These are phyloP conservation scores for Drosophila multiciliata DNA, from an alignment of 2,888 invertebrate genomes.

Conservation along the genomic window DNA sequence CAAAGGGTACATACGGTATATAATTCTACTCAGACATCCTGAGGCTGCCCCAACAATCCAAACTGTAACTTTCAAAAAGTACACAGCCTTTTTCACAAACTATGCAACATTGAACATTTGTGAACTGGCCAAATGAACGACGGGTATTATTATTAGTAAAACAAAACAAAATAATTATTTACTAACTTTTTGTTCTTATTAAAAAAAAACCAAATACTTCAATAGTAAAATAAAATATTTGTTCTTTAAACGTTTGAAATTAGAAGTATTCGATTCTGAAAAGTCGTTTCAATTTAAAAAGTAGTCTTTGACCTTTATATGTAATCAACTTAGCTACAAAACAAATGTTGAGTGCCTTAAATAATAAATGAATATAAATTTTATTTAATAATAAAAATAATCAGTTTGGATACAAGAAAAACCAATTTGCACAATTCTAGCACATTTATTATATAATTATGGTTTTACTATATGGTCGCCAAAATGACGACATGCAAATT, in stretches of 20 bases:
- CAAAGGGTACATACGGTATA: constrained; percentile 38
- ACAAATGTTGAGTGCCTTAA: not conserved
- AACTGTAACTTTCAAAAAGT: not conserved
- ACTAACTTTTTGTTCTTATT: not conserved
- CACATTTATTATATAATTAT: constrained; percentile 20
- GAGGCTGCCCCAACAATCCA: not conserved
- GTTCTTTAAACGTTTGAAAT: not conserved
- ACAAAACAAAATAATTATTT: not conserved
- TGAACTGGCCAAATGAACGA: constrained; percentile 12
- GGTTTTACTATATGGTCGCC: constrained; percentile 9
- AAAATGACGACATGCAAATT: constrained; percentile 36
- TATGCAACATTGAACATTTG: constrained; percentile 20
- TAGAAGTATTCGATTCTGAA: not conserved
- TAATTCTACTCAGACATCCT: not conserved
- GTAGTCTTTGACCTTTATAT: not conserved
- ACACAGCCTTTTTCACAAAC: constrained; percentile 5
- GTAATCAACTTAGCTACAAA: not conserved
- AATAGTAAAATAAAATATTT: not conserved
- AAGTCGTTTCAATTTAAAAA: not conserved
- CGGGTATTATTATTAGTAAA: not conserved
- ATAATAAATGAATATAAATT: constrained; percentile 16
- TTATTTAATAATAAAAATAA: constrained; percentile 27
- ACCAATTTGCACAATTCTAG: constrained; percentile 33
- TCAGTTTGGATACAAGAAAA: constrained; percentile 17
- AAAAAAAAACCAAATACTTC: not conserved